These are phyloP conservation scores for Lordiphosa collinella DNA, from an alignment of 1,140 invertebrate genomes.

Conservation along the genomic window DNA sequence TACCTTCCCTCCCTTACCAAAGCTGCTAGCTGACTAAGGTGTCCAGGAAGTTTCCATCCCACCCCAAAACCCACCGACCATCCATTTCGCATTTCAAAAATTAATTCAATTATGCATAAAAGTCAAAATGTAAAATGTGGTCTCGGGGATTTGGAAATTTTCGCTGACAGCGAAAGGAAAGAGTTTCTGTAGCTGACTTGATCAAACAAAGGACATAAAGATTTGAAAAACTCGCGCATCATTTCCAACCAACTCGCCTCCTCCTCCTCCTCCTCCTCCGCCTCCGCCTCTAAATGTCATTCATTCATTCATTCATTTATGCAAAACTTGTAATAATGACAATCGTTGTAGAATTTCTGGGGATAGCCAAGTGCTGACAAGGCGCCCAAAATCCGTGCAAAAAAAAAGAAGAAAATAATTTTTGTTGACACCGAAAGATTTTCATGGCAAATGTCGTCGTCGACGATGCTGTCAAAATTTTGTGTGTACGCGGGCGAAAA, in stretches of 20 bases:
- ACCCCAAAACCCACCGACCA: not conserved
- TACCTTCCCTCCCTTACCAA: not conserved
- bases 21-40: no score
- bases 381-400: constrained; percentile 43
- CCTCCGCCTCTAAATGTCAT: constrained; percentile 59
- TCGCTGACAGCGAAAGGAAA: constrained; percentile 56
- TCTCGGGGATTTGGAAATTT: constrained; percentile 36
- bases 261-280: not conserved
- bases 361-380: constrained; percentile 28
- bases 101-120: constrained; percentile 66
- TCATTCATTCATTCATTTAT: constrained; percentile 67
- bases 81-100: constrained; percentile 27
- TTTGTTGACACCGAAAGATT: constrained; percentile 71
- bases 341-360: constrained; percentile 29
- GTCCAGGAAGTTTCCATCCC: not conserved
- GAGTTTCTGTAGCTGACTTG: constrained; percentile 38
- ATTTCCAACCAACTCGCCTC: constrained; percentile 25
- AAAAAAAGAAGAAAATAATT: constrained; percentile 29
- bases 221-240: constrained; percentile 53
- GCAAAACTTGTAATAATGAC: constrained; percentile 76
- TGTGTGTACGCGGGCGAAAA: constrained; percentile 66
- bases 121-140: constrained; percentile 47
- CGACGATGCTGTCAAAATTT: constrained; percentile 66
- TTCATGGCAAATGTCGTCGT: constrained; percentile 36
- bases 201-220: constrained; percentile 62